phyloP scores from a whole-genome alignment of 2,888 invertebrate species.

The Hylaea fasciaria region DNA sequence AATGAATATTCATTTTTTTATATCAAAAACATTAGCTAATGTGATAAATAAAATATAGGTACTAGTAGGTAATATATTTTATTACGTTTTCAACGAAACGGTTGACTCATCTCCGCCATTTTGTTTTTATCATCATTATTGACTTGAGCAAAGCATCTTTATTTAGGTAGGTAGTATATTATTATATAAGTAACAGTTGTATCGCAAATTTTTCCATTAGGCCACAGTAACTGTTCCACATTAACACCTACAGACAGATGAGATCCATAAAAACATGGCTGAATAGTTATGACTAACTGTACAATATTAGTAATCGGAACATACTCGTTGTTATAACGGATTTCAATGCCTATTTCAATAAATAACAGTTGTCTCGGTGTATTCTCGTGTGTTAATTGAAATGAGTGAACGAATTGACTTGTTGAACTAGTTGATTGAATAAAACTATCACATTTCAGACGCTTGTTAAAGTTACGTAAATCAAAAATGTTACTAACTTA shows the following conservation, averaged over 20 bases:
- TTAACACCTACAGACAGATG: slow-evolving; percentile 52
- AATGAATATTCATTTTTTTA: slow-evolving; percentile 17
- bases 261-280: slow-evolving; percentile 50
- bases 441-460: too few species aligned
- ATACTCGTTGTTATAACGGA: slow-evolving; percentile 26
- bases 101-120: background rate
- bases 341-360: slow-evolving; percentile 16
- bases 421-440: too few species aligned
- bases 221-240: slow-evolving; percentile 49
- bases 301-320: slow-evolving; percentile 55
- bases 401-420: background rate
- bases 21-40: background rate
- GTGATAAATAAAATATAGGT: background rate
- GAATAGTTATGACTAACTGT: slow-evolving; percentile 60
- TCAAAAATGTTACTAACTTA: too few species aligned
- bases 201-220: slow-evolving; percentile 39
- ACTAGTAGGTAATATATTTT: too few species aligned
- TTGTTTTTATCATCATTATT: background rate
- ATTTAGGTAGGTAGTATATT: background rate
- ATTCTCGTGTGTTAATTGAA: slow-evolving; percentile 5
- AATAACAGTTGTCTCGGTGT: slow-evolving; percentile 7
- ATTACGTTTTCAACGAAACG: background rate
- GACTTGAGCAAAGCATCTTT: background rate
- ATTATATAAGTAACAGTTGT: slow-evolving; percentile 37
- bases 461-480: too few species aligned